Conservation (phyloP, 2,888 invertebrate genomes). For the Zygothrica quintamaculata region DNA sequence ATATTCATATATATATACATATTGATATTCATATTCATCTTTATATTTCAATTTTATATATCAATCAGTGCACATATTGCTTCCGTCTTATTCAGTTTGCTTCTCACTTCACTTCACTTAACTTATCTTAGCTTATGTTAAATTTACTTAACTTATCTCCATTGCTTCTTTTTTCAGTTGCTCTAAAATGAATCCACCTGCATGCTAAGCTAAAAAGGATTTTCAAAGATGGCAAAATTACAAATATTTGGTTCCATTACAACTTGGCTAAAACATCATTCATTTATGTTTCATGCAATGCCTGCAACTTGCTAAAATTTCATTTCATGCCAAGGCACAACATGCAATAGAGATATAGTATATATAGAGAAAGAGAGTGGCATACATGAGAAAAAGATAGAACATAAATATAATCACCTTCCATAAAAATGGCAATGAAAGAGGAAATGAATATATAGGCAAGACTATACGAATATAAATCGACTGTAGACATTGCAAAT, state of each 20-base stretch:
- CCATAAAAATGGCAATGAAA: background rate
- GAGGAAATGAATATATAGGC: constrained; percentile 19
- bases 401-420: constrained; percentile 5
- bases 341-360: too few species aligned
- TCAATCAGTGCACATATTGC: constrained; percentile 56
- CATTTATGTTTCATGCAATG: background rate
- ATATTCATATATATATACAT: constrained; percentile 35
- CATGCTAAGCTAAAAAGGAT: too few species aligned
- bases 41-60: constrained; percentile 52
- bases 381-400: background rate
- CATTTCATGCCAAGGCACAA: constrained; percentile 7
- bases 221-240: too few species aligned
- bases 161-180: too few species aligned
- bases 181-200: too few species aligned
- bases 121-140: too few species aligned
- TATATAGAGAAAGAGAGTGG: too few species aligned
- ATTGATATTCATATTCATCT: constrained; percentile 39
- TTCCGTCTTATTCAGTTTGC: constrained; percentile 25
- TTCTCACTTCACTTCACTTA: constrained; percentile 1
- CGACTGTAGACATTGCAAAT: background rate
- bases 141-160: too few species aligned
- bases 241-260: too few species aligned
- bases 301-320: background rate
- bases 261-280: too few species aligned
- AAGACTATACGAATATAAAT: too few species aligned